A percentile compares a stretch with the other conserved stretches of the same genome.
These are phyloP conservation scores for Drosophila ohnishii DNA, from an alignment of 1,140 invertebrate genomes.

Conservation along the genomic window DNA sequence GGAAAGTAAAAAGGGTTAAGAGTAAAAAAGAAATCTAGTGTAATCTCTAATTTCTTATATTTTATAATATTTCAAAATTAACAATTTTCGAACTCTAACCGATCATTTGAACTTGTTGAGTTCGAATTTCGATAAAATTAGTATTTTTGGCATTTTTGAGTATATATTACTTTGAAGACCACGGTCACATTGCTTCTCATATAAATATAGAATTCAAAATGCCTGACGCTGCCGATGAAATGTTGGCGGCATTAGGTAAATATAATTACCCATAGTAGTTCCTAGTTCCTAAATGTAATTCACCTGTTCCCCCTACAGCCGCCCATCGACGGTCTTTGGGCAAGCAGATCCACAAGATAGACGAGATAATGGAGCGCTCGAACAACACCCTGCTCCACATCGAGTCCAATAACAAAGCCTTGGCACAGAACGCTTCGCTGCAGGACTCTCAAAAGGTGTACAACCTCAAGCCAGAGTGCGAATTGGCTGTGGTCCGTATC, in stretches of 20 bases:
- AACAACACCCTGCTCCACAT: constrained; percentile 69
- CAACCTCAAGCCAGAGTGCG: constrained; percentile 44
- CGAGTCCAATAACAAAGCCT: constrained; percentile 47
- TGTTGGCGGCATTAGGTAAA: constrained; percentile 71
- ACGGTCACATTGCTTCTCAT: constrained; percentile 1
- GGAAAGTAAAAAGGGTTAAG: neutral
- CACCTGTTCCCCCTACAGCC: constrained; percentile 18
- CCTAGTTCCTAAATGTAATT: neutral
- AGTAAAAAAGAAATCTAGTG: too few species aligned
- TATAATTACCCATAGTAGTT: neutral
- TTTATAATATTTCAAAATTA: neutral
- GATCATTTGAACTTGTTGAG: neutral
- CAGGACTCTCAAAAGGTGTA: constrained; percentile 20
- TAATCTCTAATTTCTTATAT: too few species aligned
- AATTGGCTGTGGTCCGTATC: constrained; percentile 55
- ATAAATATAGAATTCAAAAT: constrained; percentile 50
- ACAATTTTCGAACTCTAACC: neutral
- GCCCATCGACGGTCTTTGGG: constrained; percentile 33
- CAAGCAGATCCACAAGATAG: constrained; percentile 45
- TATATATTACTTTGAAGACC: neutral
- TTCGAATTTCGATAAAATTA: neutral
- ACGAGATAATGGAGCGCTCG: constrained; percentile 68
- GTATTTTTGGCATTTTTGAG: neutral
- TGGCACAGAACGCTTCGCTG: neutral
- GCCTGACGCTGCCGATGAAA: constrained; percentile 59